Percentiles rank a stretch among this genome's conserved stretches.
These are phyloP conservation scores for Heterodera schachtii DNA, from an alignment of 1,140 invertebrate genomes.

Conservation along the genomic window DNA sequence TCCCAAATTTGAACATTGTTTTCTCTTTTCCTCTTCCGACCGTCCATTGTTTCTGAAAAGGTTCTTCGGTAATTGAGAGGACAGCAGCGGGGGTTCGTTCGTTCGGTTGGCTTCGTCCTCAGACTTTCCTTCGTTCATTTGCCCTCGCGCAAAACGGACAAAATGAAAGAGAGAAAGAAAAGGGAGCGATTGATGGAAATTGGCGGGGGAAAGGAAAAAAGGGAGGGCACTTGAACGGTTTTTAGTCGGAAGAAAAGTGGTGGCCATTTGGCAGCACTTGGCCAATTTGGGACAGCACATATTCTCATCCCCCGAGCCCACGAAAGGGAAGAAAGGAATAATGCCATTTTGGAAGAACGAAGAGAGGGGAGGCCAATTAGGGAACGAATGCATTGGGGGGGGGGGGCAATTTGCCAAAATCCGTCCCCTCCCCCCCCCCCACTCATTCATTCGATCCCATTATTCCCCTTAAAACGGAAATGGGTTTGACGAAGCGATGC, in stretches of 20 bases:
- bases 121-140: not conserved
- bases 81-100: not conserved
- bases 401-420: constrained; percentile 13
- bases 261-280: constrained; percentile 18
- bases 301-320: not conserved
- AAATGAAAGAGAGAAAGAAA: not conserved
- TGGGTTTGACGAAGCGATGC: not conserved
- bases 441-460: constrained; percentile 2
- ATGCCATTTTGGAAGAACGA: not conserved
- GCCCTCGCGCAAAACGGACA: not conserved
- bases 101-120: too few relatives aligned
- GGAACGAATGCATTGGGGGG: not conserved
- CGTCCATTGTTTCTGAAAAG: constrained; percentile 1
- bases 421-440: not conserved
- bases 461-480: not conserved
- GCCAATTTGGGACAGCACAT: not conserved
- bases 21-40: not conserved
- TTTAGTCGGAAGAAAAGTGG: not conserved
- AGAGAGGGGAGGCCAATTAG: constrained; percentile 8
- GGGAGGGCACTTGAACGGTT: not conserved
- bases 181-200: not conserved
- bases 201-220: not conserved
- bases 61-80: constrained; percentile 12
- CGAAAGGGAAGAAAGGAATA: not conserved
- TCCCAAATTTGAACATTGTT: not conserved